phyloP scores from a whole-genome alignment of 2,888 invertebrate genomes.

The Drosophila limbata region DNA sequence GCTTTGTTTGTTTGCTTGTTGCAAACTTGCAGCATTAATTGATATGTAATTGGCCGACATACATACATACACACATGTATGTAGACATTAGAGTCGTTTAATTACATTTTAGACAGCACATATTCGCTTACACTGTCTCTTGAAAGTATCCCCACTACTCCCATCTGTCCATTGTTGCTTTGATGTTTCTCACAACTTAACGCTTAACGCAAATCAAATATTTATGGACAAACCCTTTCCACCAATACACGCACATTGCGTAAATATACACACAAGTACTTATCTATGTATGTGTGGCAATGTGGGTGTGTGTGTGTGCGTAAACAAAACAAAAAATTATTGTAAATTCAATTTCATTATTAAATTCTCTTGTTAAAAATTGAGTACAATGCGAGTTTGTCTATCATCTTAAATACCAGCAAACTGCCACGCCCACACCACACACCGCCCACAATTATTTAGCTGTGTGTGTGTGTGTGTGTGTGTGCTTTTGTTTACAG shows the following conservation, averaged over 20 bases:
- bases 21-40: slow-evolving; percentile 64
- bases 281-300: slow-evolving; percentile 38
- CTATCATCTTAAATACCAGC: slow-evolving; percentile 61
- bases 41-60: slow-evolving; percentile 77
- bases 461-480: not conserved
- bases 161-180: slow-evolving; percentile 46
- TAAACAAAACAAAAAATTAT: slow-evolving; percentile 80
- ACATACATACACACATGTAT: slow-evolving; percentile 25
- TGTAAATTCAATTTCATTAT: slow-evolving; percentile 81
- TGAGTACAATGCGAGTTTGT: slow-evolving; percentile 57
- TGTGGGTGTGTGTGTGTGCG: slow-evolving; percentile 22
- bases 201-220: slow-evolving; percentile 77
- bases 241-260: slow-evolving; percentile 44
- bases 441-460: not conserved
- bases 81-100: slow-evolving; percentile 65
- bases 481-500: slow-evolving; percentile 31
- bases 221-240: slow-evolving; percentile 54
- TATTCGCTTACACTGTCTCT: not conserved
- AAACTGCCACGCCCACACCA: slow-evolving; percentile 4
- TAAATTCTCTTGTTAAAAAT: slow-evolving; percentile 69
- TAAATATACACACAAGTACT: slow-evolving; percentile 39
- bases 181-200: slow-evolving; percentile 64
- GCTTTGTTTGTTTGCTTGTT: slow-evolving; percentile 51
- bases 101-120: slow-evolving; percentile 69
- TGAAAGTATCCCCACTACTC: not conserved